Evolutionary conservation across 2,113 vertebrate species (phyloP).

Genomic region (Antechinus flavipes): DNA sequence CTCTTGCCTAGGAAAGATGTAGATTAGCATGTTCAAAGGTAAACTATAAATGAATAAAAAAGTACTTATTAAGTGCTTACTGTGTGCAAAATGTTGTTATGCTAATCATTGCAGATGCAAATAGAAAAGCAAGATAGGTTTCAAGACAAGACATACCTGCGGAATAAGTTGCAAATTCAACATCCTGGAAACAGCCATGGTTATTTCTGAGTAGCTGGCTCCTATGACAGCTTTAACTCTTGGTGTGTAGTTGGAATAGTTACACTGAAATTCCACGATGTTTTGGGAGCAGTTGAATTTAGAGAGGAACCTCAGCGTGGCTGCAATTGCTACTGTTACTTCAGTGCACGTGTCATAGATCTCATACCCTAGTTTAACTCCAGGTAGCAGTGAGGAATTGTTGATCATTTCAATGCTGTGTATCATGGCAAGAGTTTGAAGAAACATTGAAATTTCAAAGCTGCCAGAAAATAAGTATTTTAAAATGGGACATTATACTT

Average conservation of each 20-base stretch:
- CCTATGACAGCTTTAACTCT: constrained; percentile 88
- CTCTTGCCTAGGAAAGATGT: not conserved
- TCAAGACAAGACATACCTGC: constrained; percentile 83
- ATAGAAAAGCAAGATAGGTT: not conserved
- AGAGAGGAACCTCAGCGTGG: constrained; percentile 84
- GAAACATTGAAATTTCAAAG: constrained; percentile 84
- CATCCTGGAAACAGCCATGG: constrained; percentile 89
- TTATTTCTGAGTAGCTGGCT: constrained; percentile 88
- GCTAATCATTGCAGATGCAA: not conserved
- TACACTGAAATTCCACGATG: constrained; percentile 74
- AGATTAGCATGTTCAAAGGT: not conserved
- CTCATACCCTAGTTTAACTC: constrained; percentile 90
- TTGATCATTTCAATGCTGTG: constrained; percentile 90
- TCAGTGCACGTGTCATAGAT: constrained; percentile 91
- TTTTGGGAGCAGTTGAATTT: constrained; percentile 77
- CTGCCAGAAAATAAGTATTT: constrained; percentile 81
- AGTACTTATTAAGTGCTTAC: not conserved
- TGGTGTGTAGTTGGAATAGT: constrained; percentile 78
- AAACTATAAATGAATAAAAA: not conserved
- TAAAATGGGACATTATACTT: constrained; percentile 14
- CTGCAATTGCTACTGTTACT: constrained; percentile 88
- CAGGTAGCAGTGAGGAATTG: constrained; percentile 85
- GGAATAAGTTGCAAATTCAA: constrained; percentile 91
- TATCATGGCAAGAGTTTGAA: constrained; percentile 89
- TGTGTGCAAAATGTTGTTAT: not conserved